phyloP scores from a whole-genome alignment of 2,113 vertebrate species.

The Lichenostomus cassidix region DNA sequence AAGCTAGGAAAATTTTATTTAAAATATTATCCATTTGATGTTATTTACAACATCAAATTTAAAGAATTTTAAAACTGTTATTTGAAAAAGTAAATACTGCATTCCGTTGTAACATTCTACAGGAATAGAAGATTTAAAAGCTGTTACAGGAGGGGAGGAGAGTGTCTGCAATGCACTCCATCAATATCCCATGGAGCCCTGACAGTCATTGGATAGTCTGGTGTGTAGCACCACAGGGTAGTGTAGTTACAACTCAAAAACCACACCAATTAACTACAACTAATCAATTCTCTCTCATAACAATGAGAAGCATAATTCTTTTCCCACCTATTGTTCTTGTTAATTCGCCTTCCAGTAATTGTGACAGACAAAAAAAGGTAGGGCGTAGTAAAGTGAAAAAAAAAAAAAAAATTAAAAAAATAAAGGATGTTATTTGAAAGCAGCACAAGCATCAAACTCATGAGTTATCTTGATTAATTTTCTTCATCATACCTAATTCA shows the following conservation, averaged over 20 bases:
- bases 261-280: slow-evolving; percentile 20
- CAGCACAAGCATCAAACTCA: background rate
- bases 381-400: background rate
- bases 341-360: background rate
- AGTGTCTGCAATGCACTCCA: background rate
- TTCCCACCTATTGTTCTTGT: background rate
- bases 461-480: slow-evolving; percentile 8
- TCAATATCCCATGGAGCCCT: background rate
- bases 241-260: background rate
- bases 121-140: background rate
- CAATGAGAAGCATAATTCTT: background rate
- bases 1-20: background rate
- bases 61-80: background rate
- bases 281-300: slow-evolving; percentile 24
- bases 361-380: background rate
- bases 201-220: background rate
- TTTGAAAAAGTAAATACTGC: background rate
- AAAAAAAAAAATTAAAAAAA: background rate
- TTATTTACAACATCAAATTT: background rate
- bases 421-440: background rate
- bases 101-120: background rate
- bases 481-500: slow-evolving; percentile 17
- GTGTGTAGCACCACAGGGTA: background rate
- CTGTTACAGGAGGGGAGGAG: background rate
- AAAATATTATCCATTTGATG: background rate